Evolutionary conservation across 2,113 vertebrate genomes (phyloP), one percentile per base, ranked within the genome.

Genomic region (Octodon degus): DNA sequence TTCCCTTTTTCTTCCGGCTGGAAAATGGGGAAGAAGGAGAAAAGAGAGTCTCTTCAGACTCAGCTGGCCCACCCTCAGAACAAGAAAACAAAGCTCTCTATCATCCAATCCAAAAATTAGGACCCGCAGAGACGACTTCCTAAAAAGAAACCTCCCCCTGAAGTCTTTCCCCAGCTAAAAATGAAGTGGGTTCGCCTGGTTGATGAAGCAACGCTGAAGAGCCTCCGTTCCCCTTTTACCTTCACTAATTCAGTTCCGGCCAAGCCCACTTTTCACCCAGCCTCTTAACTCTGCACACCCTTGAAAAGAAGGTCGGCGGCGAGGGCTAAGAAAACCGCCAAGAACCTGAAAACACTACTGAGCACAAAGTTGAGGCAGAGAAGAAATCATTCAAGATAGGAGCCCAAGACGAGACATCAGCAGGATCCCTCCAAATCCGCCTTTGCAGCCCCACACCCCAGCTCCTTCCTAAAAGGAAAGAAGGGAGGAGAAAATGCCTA

Each of bases 51-150:
- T 24, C 63, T 93, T 95, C 65, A 94, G 93, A 96, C 58, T 47
- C 86, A 88, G 82, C 96, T 81, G 82, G 91, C 77, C 70, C 89
- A 62, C 82, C 58, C 89, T 95, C 16, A 24, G 65, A 94, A 88
- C 77, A 85, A 95, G 53, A 53, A 95, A 96, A 97, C 91, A 96
- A 94, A 97, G 91, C 95, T 96, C 74, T 94, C n/a, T 85, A 82
- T 70, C 86, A 95, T 89, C 65, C 86, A 95, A 72, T 60, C 89
- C 77, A 27, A 79, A 80, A 97, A 87, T 58, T 32, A 32, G 81
- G 82, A 22, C 63, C 19, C 22, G 63, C 32, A 68, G 76, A 90
- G 50, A 60, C 37, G 19, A 94, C n/a, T 90, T 95, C 43, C 92
- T 86, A 94, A 95, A 95, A 94, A 84, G 89, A 85, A 92, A 90